These are phyloP conservation scores for Steinernema hermaphroditum DNA, from an alignment of 2,888 invertebrate genomes.

Conservation along the genomic window DNA sequence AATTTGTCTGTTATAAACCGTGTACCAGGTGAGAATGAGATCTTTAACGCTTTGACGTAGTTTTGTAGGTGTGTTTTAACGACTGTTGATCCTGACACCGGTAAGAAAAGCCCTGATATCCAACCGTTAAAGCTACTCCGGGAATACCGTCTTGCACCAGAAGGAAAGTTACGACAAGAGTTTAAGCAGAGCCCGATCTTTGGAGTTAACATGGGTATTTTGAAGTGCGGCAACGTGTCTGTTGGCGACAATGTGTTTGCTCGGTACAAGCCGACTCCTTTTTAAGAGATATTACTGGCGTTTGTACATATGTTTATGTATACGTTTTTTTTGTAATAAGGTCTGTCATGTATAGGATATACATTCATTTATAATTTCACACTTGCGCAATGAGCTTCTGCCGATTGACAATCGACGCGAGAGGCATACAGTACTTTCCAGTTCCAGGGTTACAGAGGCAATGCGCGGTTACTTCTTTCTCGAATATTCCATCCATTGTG, in stretches of 20 bases:
- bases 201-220: conserved; percentile 46
- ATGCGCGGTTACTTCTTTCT: no score
- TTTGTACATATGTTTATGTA: no score
- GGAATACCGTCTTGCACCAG: conserved; percentile 37
- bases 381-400: no score
- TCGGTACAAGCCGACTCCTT: conserved; percentile 43
- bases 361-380: no score
- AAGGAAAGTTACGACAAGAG: conserved; percentile 32
- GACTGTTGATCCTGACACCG: conserved; percentile 43
- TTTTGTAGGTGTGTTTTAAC: conserved; percentile 43
- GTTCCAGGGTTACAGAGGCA: no score
- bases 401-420: no score
- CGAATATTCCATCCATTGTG: no score
- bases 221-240: conserved; percentile 36
- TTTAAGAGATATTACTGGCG: conserved; percentile 24
- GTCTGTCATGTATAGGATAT: no score
- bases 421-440: no score
- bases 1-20: conserved; percentile 61
- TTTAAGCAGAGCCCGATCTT: conserved; percentile 43
- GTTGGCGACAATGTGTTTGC: conserved; percentile 41
- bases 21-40: conserved; percentile 52
- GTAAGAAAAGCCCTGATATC: conserved; percentile 36
- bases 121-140: conserved; percentile 43
- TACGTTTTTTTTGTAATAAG: no score
- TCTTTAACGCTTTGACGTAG: not conserved